Evolutionary conservation across 2,888 invertebrate genomes (phyloP).

Genomic region (Molanna angustata): DNA sequence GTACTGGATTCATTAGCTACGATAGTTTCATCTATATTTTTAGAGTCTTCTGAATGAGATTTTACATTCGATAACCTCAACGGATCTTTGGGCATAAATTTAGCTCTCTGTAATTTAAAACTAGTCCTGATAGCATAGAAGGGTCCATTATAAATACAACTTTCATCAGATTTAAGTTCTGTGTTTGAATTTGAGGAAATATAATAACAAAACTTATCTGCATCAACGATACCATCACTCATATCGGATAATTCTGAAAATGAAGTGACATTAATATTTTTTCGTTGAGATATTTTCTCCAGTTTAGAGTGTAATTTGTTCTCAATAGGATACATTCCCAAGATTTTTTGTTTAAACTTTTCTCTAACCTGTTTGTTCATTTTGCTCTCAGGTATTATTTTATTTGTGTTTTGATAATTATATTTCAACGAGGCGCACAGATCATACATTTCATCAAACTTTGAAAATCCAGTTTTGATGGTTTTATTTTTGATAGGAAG

Average conservation of each 20-base stretch:
- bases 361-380: no score
- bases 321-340: no score
- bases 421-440: neutral
- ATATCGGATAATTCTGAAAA: neutral
- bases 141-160: conserved; percentile 18
- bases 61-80: neutral
- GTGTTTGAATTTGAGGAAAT: conserved; percentile 12
- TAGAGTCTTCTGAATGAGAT: neutral
- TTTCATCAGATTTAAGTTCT: conserved; percentile 19
- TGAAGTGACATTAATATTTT: neutral
- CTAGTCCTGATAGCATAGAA: conserved; percentile 19
- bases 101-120: no score
- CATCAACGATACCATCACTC: conserved; percentile 1
- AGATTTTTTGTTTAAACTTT: no score
- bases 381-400: no score
- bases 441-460: neutral
- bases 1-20: neutral
- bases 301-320: no score
- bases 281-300: no score
- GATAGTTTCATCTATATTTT: no score
- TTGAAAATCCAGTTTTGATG: neutral
- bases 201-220: conserved; percentile 16
- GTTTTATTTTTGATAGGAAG: neutral
- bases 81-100: no score
- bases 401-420: no score